phyloP scores from a whole-genome alignment of 2,888 invertebrate genomes.

The Amphipyra berbera region DNA sequence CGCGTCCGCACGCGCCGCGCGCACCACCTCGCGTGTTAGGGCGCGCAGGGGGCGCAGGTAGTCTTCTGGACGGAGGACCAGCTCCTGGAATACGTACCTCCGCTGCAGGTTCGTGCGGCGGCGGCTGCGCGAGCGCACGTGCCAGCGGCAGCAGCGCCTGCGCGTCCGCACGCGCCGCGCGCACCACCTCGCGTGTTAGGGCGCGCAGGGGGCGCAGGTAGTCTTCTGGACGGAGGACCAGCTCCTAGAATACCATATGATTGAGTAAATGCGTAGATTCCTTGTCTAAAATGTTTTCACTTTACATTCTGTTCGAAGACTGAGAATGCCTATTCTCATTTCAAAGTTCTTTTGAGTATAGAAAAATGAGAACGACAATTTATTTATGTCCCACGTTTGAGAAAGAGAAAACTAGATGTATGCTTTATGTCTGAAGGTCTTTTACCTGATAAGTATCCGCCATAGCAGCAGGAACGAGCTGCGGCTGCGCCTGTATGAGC shows the following conservation, averaged over 20 bases:
- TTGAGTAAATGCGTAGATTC: no score
- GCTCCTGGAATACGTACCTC: slow-evolving; percentile 92
- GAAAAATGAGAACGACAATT: no score
- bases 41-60: slow-evolving; percentile 96
- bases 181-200: slow-evolving; percentile 96
- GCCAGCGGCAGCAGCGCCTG: slow-evolving; percentile 92
- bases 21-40: slow-evolving; percentile 96
- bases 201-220: slow-evolving; percentile 96
- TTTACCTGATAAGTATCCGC: slow-evolving; percentile 94
- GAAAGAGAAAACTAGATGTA: no score
- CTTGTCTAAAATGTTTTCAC: no score
- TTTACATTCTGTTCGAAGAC: no score
- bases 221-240: slow-evolving; percentile 96
- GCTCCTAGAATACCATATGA: no score
- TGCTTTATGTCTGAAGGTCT: no score
- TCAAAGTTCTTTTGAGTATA: no score
- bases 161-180: slow-evolving; percentile 95
- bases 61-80: slow-evolving; percentile 96
- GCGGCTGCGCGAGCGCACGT: slow-evolving; percentile 92
- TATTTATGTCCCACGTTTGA: no score
- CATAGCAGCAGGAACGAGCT: slow-evolving; percentile 94
- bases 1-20: slow-evolving; percentile 95
- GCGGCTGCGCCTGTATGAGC: slow-evolving; percentile 96
- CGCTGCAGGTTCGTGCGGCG: slow-evolving; percentile 90
- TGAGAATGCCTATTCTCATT: no score